phyloP scores from a whole-genome alignment of 2,797 vertebrate genomes.

The Lepus oiostolus region DNA sequence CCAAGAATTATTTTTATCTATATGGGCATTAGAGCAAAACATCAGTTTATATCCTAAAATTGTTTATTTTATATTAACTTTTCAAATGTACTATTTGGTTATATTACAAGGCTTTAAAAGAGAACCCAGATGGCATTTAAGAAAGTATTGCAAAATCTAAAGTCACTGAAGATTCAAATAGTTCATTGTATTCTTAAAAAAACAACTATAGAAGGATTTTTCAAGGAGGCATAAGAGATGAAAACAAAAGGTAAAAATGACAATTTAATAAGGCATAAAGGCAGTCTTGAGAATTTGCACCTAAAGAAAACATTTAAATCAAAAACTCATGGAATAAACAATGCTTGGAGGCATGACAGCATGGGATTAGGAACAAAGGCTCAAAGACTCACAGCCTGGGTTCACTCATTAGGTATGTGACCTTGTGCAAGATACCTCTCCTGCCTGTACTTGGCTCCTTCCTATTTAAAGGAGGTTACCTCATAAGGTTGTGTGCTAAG shows the following conservation, averaged over 20 bases:
- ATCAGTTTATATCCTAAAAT: constrained; percentile 57
- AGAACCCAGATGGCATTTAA: constrained; percentile 23
- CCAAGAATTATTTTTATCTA: not conserved
- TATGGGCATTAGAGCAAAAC: not conserved
- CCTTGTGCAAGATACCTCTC: not conserved
- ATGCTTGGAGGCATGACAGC: not conserved
- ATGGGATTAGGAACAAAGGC: not conserved
- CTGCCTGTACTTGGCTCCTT: not conserved
- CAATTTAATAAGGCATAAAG: constrained; percentile 38
- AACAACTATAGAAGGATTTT: not conserved
- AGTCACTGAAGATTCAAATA: constrained; percentile 10
- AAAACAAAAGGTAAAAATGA: not conserved
- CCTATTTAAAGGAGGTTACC: not conserved
- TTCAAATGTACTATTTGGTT: not conserved
- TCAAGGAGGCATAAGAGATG: not conserved
- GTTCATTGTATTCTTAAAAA: constrained; percentile 22
- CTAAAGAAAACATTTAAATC: constrained; percentile 5
- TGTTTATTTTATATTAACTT: constrained; percentile 46
- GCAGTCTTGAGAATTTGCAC: not conserved
- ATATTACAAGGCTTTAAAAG: constrained; percentile 10
- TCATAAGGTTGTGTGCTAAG: constrained; percentile 18
- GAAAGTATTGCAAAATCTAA: constrained; percentile 50
- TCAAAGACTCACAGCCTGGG: not conserved
- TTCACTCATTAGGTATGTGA: not conserved
- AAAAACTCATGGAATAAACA: not conserved